These are phyloP conservation scores for Triplophysa dalaica DNA, from an alignment of 2,113 vertebrate genomes.

Conservation along the genomic window DNA sequence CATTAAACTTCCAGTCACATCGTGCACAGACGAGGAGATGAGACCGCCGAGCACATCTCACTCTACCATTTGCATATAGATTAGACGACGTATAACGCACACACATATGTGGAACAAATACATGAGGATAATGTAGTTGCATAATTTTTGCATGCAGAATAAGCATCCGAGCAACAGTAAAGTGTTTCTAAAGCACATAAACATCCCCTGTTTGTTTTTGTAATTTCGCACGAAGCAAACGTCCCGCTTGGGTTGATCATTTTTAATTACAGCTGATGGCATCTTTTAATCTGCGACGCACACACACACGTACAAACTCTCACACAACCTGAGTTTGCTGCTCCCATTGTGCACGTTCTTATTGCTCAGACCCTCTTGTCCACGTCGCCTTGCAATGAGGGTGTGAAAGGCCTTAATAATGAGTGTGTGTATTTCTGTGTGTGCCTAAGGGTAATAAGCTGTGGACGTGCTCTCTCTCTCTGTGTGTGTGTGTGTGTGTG, in stretches of 20 bases:
- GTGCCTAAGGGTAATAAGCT: conserved; percentile 49
- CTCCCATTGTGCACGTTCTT: conserved; percentile 39
- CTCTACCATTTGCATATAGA: conserved; percentile 73
- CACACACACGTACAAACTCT: not conserved
- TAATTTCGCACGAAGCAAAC: not conserved
- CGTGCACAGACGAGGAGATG: conserved; percentile 65
- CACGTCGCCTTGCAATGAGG: conserved; percentile 60
- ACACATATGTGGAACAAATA: conserved; percentile 38
- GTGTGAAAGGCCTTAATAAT: conserved; percentile 57
- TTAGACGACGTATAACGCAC: conserved; percentile 59
- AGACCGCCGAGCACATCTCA: conserved; percentile 58
- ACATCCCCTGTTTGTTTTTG: conserved; percentile 28
- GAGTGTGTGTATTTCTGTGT: conserved; percentile 45
- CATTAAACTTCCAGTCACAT: conserved; percentile 72
- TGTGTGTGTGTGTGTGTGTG: conserved; percentile 44
- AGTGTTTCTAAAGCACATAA: not conserved
- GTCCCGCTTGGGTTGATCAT: conserved; percentile 27
- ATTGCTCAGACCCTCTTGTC: conserved; percentile 49
- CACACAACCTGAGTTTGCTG: conserved; percentile 22
- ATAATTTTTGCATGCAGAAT: not conserved
- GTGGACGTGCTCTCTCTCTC: conserved; percentile 15
- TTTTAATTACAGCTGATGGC: conserved; percentile 39
- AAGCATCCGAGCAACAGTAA: not conserved
- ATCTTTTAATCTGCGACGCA: conserved; percentile 15
- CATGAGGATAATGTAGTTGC: not conserved